Evolutionary conservation across 2,888 invertebrate species (phyloP), one percentile per base, ranked within the genome.

Genomic region (Barypeithes pellucidus): DNA sequence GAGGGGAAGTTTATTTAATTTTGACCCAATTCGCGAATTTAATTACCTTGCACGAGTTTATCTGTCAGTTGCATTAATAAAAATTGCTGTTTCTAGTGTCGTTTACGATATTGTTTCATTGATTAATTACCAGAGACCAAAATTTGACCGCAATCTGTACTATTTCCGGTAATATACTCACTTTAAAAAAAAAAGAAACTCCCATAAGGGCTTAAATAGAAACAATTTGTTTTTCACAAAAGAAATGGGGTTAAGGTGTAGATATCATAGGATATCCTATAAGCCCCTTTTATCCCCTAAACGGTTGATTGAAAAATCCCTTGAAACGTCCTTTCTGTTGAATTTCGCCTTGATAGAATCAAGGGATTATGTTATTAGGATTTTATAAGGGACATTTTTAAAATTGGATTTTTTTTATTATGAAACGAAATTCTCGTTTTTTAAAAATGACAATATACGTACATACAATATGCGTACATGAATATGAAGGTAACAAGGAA

Each of bases 1-100:
- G 9, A 33, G 16, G 29, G n/a, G 24, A 20, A 9, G 24, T 50
- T 50, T 50, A 50, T 50, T 24, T n/a, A 24, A 24, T 50, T 50
- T 50, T 11, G n/a, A 50, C 50, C 50, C 22, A n/a, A 1, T 22
- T 50, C n/a, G 50, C 1, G 12, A 11, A 50, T 50, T 50, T 24
- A 24, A 50, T 50, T 50, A 50, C 12, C 22, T 50, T 50, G 11
- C 24, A 24, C 11, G n/a, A 24, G 22, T 22, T 50, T 22, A 50
- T n/a, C 50, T 50, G 50, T 50, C 50, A 50, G 22, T 22, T 50
- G n/a, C 8, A 16, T 16, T 14, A 43, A 2, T n/a, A 3, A 16
- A 12, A 43, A n/a, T 16, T 7, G 7, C 1, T n/a, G n/a, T n/a
- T n/a, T n/a, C n/a, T n/a, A n/a, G n/a, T n/a, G n/a, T n/a, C n/a